phyloP scores from a whole-genome alignment of 2,113 vertebrate genomes.

The Barnardius zonarius region DNA sequence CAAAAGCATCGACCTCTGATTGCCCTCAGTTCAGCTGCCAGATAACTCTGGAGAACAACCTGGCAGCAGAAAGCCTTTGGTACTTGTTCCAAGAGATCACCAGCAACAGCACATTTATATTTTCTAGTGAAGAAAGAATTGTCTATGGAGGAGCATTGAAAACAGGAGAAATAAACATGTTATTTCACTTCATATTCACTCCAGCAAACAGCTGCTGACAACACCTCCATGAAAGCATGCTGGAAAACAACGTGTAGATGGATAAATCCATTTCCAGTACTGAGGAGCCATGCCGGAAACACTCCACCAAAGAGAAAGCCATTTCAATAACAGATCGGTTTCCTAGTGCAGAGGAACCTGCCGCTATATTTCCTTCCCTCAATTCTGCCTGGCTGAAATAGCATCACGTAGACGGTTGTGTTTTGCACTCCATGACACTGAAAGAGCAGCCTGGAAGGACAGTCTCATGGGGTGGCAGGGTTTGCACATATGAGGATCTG shows the following conservation, averaged over 20 bases:
- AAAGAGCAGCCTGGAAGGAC: neutral
- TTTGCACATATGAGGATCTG: neutral
- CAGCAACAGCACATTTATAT: neutral
- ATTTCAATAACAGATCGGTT: slow-evolving; percentile 24
- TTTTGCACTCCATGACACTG: neutral
- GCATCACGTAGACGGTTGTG: neutral
- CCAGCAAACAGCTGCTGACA: neutral
- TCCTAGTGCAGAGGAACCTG: slow-evolving; percentile 57
- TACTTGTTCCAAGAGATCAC: neutral
- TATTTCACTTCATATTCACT: neutral
- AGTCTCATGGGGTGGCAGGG: neutral
- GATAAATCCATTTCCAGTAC: neutral
- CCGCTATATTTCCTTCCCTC: slow-evolving; percentile 36
- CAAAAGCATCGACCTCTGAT: neutral
- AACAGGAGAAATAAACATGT: neutral
- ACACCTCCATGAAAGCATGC: neutral
- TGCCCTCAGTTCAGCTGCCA: neutral
- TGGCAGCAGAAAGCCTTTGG: neutral
- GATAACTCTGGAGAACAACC: neutral
- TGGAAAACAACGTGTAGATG: slow-evolving; percentile 16
- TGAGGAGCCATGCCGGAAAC: neutral
- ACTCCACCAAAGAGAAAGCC: slow-evolving; percentile 44
- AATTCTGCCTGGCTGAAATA: slow-evolving; percentile 8
- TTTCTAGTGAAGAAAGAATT: neutral
- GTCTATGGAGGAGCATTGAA: neutral